Conservation (phyloP, 2,888 invertebrate species). For the Eristalis intricaria region DNA sequence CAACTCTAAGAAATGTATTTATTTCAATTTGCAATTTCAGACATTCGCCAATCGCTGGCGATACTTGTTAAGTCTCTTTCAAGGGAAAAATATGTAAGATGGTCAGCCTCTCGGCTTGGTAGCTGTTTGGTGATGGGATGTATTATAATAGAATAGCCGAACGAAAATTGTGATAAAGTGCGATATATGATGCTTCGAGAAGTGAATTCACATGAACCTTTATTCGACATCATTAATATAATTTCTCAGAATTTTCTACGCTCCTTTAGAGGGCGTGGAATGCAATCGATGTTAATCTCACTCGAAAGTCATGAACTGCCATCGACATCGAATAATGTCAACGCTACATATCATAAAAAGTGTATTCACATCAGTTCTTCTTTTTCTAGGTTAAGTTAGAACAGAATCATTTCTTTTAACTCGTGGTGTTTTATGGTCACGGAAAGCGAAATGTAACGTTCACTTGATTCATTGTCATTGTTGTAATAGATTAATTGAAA, state of each 20-base stretch:
- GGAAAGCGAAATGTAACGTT: too few species aligned
- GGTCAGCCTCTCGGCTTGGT: not conserved
- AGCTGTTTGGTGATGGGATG: not conserved
- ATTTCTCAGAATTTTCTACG: not conserved
- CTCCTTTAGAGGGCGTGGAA: not conserved
- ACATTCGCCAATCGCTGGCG: slow-evolving; percentile 80
- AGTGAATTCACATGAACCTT: not conserved
- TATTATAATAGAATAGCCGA: not conserved
- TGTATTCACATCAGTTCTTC: too few species aligned
- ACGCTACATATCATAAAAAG: not conserved
- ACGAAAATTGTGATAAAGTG: slow-evolving; percentile 43
- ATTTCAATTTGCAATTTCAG: slow-evolving; percentile 75
- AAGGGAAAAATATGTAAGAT: slow-evolving; percentile 67
- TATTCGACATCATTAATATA: not conserved
- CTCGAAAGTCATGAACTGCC: not conserved
- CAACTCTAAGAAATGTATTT: slow-evolving; percentile 35
- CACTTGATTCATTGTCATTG: too few species aligned
- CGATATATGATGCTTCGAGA: not conserved
- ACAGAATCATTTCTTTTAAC: too few species aligned
- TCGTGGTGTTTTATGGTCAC: too few species aligned
- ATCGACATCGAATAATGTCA: not conserved
- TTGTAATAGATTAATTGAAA: too few species aligned
- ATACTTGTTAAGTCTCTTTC: slow-evolving; percentile 78
- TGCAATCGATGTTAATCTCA: not conserved
- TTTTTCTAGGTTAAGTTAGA: too few species aligned